Evolutionary conservation across 2,888 invertebrate genomes (phyloP), one percentile per base, ranked within the genome.

Genomic region (Scaptomyza reducta): DNA sequence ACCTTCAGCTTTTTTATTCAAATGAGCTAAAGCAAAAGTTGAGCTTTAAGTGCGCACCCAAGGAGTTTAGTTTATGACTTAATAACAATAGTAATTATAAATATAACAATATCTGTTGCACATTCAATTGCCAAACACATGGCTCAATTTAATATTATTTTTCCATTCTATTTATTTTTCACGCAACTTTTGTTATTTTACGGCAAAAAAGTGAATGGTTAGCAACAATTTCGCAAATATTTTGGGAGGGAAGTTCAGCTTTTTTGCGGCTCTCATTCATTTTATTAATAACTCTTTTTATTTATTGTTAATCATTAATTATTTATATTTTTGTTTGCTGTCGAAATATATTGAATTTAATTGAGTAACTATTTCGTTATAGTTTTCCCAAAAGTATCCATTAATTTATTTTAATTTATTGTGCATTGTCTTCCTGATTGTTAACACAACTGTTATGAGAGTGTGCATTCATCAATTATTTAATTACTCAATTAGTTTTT

Each of bases 151-250:
- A 25, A 51, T 66, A 31, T 33, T 1, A 10, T 40, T 40, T 82
- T 82, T 82, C 82, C 82, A 82, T 82, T 82, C 88, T 87, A 82
- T 71, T 82, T 82, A 85, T 71, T 87, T 74, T 73, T 58, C 4
- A 63, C 67, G 69, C 68, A 71, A 72, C 77, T 77, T 82, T 83
- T 77, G 82, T 69, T 79, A 82, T 81, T 67, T 64, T 71, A 67
- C 47, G 41, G 57, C 44, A 63, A 64, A 56, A 76, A 82, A 82
- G 81, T 81, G 81, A 82, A 84, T 51, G 87, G 62, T 35, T 57
- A 57, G 29, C 40, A n/a, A 59, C 51, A 45, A 60, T 62, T 74
- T 74, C 54, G 60, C 49, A 73, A 59, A 67, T 22, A 16, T 31
- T 55, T 56, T 25, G 44, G 16, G 18, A 16, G 46, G 18, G 33